Evolutionary conservation across 1,140 invertebrate species (phyloP), one percentile per base, ranked within the genome.

Genomic region (Drosophila obscura): DNA sequence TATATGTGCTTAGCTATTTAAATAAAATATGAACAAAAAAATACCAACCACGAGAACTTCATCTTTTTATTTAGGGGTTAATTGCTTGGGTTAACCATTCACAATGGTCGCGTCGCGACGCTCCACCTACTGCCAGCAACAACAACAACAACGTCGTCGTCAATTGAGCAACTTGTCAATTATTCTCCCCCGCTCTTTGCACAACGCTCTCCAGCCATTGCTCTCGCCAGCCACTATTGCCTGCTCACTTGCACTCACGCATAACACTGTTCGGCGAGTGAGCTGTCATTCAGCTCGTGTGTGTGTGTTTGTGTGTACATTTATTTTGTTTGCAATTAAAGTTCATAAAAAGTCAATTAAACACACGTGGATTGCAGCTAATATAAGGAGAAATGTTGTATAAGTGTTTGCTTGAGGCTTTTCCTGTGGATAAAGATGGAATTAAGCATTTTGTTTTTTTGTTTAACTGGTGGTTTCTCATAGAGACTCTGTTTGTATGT

Each of bases 1-100:
- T 69, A 46, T 52, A 56, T 75, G 62, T 68, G 73, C 73, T 76
- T 76, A 76, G 81, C 69, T 87, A 87, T 85, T 85, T 85, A 73
- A 85, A 78, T 75, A 68, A 87, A 85, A 78, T 58, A 78, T 39
- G 45, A 63, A 68, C 24, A 57, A 74, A 55, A 71, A 50, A 66
- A 53, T 57, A 39, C 48, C 41, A 59, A 24, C 19, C 48, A 49
- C 15, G 2, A 15, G 5, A 15, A 50, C 8, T 55, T 55, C 13
- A 44, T 35, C 44, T 64, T 71, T 35, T 13, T 16, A 8, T 16
- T 2, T 31, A 39, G 69, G 69, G 72, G 71, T 72, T 64, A 63
- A 56, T 19, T 24, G 11, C 11, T 28, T 5, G 64, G 66, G 66
- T 69, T 69, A 69, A 69, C 5, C 16, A 43, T 59, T 69, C 28